Conservation (phyloP, 1,140 invertebrate species). For the Philaenus spumarius region DNA sequence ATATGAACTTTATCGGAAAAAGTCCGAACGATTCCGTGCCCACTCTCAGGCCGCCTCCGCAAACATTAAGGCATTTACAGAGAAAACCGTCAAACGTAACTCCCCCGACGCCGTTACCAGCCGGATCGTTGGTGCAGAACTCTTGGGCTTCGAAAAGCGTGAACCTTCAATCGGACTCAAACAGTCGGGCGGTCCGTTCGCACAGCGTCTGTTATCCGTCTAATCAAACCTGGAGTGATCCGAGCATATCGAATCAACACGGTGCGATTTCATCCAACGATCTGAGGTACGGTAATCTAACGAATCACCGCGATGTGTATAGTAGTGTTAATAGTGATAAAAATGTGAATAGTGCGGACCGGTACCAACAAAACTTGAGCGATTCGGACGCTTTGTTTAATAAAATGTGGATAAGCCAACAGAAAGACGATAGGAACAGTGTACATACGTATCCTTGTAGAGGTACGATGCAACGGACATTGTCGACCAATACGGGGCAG, state of each 20-base stretch:
- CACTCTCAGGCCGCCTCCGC: conserved; percentile 42
- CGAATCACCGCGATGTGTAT: background rate
- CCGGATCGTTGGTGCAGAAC: conserved; percentile 37
- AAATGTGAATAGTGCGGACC: background rate
- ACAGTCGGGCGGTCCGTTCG: background rate
- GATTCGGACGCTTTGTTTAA: conserved; percentile 18
- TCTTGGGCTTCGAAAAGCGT: conserved; percentile 25
- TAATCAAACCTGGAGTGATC: background rate
- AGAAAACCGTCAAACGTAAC: conserved; percentile 28
- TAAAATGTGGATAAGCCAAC: conserved; percentile 21
- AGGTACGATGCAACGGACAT: background rate
- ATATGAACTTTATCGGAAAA: conserved; percentile 27
- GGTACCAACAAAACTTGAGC: conserved; percentile 18
- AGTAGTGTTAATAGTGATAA: conserved; percentile 10
- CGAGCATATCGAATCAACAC: too few species aligned
- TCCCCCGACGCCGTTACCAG: conserved; percentile 5
- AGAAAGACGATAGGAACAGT: background rate
- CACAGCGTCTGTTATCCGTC: conserved; percentile 8
- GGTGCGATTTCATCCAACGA: background rate
- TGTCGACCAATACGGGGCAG: background rate
- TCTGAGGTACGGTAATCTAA: conserved; percentile 2
- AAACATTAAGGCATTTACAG: conserved; percentile 35
- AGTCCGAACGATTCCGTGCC: conserved; percentile 39
- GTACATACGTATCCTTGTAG: background rate
- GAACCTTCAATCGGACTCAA: background rate